These are phyloP conservation scores for Cyanoderma ruficeps DNA, from an alignment of 2,113 vertebrate genomes.

Conservation along the genomic window DNA sequence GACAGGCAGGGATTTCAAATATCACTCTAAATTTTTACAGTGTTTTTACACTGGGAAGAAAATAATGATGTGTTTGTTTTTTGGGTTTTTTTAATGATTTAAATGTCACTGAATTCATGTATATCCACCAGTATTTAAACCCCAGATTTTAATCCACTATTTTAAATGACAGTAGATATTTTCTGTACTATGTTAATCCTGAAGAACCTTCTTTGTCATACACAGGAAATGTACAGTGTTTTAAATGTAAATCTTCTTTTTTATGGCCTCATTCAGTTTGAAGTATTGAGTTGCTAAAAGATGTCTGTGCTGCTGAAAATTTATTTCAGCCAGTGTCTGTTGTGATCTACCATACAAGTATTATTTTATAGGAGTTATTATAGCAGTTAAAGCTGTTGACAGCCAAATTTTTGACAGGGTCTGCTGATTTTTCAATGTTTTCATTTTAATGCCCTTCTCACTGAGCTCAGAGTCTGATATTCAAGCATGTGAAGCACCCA, in stretches of 20 bases:
- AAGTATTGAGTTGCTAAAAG: neutral
- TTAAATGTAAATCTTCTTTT: neutral
- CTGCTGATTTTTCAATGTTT: neutral
- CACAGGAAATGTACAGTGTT: neutral
- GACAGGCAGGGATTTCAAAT: conserved; percentile 30
- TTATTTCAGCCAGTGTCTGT: neutral
- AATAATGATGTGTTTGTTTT: neutral
- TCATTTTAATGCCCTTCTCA: neutral
- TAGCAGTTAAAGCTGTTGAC: neutral
- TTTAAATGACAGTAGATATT: neutral
- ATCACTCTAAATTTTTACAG: neutral
- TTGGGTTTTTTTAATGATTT: neutral
- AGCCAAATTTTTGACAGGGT: neutral
- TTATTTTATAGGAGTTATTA: neutral
- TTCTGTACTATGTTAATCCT: neutral
- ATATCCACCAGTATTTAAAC: neutral
- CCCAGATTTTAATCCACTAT: neutral
- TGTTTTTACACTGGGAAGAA: neutral
- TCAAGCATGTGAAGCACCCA: neutral
- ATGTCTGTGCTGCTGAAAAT: neutral
- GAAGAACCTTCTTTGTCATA: neutral
- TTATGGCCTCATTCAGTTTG: neutral
- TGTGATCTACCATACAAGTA: neutral
- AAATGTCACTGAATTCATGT: neutral
- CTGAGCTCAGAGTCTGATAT: neutral